A percentile compares a stretch with the other conserved stretches of the same genome.
Conservation (phyloP, 2,797 vertebrate species). For the Sebastes matsubarae region DNA sequence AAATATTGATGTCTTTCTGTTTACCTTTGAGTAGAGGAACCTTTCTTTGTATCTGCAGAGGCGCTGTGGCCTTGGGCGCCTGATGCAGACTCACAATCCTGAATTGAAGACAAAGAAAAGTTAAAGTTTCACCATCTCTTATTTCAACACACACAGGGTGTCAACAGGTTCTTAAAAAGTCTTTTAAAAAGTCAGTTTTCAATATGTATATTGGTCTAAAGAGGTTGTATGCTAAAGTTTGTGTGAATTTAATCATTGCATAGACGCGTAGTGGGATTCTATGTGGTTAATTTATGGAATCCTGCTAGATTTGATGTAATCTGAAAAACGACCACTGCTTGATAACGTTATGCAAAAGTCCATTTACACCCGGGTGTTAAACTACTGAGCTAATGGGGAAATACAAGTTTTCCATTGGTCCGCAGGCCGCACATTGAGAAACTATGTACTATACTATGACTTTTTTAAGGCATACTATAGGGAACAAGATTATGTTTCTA, state of each 20-base stretch:
- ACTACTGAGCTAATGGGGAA: too few species aligned
- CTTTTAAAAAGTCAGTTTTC: too few species aligned
- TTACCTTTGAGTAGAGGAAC: slow-evolving; percentile 35
- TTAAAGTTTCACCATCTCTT: background rate
- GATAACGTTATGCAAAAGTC: fast-evolving
- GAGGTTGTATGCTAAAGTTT: too few species aligned
- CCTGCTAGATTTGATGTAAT: too few species aligned
- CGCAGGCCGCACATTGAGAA: fast-evolving
- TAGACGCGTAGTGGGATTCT: too few species aligned
- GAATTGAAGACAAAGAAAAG: background rate
- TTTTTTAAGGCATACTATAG: background rate
- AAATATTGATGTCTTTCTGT: background rate
- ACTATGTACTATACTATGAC: background rate
- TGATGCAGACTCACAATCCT: slow-evolving; percentile 48
- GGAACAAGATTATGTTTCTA: background rate
- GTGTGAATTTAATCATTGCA: too few species aligned
- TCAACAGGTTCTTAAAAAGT: background rate
- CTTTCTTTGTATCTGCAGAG: slow-evolving; percentile 15
- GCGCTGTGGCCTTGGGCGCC: background rate
- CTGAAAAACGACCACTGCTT: too few species aligned
- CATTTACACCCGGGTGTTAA: too few species aligned
- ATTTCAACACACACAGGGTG: background rate
- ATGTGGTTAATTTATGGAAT: fast-evolving
- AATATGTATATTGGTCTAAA: fast-evolving
- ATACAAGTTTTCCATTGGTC: too few species aligned